A percentile compares a stretch with the other conserved stretches of the same genome.
phyloP scores from a whole-genome alignment of 2,113 vertebrate genomes.

The Heterochromis multidens region DNA sequence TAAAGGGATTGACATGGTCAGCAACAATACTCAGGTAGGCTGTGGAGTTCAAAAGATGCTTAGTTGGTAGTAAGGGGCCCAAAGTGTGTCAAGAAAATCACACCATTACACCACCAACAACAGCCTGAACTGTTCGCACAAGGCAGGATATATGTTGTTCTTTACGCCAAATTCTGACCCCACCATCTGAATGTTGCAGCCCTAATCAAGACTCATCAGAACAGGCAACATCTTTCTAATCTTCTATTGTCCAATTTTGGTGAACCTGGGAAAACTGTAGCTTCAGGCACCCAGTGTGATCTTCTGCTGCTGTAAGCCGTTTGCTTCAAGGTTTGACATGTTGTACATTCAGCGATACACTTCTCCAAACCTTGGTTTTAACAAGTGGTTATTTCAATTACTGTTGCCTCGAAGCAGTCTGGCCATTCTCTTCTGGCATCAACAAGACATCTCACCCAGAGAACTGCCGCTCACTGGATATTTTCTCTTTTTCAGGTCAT shows the following conservation, averaged over 20 bases:
- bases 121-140: no score
- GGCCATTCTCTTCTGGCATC: neutral
- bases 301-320: neutral
- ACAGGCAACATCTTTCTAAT: neutral
- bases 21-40: no score
- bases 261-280: neutral
- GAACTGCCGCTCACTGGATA: neutral
- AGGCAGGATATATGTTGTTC: no score
- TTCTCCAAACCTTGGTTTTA: neutral
- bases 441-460: fast-evolving
- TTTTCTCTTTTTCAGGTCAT: neutral
- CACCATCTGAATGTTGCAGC: no score
- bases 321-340: neutral
- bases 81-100: no score
- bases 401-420: no score
- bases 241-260: neutral
- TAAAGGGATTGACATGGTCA: no score
- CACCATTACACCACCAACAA: no score
- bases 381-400: neutral
- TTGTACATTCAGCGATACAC: fast-evolving
- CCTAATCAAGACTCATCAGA: no score
- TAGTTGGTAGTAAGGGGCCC: no score
- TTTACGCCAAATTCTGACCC: no score
- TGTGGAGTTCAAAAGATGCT: no score
- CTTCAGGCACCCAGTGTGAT: fast-evolving